Conservation (phyloP, 2,797 vertebrate genomes). For the Mormyrus proboscirostris region DNA sequence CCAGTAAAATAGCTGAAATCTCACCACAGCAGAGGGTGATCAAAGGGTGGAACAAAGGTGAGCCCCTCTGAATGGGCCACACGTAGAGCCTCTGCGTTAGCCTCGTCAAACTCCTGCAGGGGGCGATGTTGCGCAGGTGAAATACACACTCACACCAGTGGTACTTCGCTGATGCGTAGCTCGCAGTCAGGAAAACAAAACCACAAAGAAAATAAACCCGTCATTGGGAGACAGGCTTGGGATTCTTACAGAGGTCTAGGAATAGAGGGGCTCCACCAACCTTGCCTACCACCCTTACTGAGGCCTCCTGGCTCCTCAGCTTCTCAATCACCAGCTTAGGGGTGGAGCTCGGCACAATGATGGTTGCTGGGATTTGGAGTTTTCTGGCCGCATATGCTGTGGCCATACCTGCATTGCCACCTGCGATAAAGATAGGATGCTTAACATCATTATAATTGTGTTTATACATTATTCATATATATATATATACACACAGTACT, state of each 20-base stretch:
- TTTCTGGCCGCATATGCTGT: conserved; percentile 61
- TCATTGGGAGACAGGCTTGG: not conserved
- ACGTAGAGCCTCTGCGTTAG: conserved; percentile 59
- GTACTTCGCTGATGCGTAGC: not conserved
- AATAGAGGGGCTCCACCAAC: conserved; percentile 36
- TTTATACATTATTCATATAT: not conserved
- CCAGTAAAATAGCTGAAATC: not conserved
- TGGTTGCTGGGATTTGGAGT: conserved; percentile 60
- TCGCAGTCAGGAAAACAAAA: not conserved
- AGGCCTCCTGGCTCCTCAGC: conserved; percentile 57
- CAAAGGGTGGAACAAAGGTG: conserved; percentile 60
- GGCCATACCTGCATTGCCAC: conserved; percentile 70
- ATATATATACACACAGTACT: too few relatives aligned
- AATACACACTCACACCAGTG: not conserved
- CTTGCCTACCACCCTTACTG: conserved; percentile 58
- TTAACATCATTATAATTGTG: not conserved
- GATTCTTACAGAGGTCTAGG: not conserved
- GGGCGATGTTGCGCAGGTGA: not conserved
- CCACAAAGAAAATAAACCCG: not conserved
- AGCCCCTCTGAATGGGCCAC: conserved; percentile 55
- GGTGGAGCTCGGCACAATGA: conserved; percentile 60
- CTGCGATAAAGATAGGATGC: conserved; percentile 36
- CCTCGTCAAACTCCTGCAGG: conserved; percentile 68
- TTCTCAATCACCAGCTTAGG: conserved; percentile 54
- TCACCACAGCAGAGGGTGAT: conserved; percentile 70